phyloP scores from a whole-genome alignment of 2,797 vertebrate species.

The Tarsius wallacei region DNA sequence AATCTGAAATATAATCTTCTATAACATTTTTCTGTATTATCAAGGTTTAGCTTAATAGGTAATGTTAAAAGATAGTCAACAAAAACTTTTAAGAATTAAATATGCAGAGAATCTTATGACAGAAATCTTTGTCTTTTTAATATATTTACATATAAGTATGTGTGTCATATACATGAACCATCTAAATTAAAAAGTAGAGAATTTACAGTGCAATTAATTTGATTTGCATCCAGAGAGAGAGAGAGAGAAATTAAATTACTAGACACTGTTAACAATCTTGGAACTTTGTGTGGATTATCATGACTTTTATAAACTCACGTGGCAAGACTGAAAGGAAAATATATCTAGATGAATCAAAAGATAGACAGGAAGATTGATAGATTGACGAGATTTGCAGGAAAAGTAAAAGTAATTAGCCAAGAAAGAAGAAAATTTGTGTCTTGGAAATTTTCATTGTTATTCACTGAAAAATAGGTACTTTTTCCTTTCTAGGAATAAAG shows the following conservation, averaged over 20 bases:
- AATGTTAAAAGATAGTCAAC: background rate
- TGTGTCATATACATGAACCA: background rate
- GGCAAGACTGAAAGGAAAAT: background rate
- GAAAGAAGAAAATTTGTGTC: background rate
- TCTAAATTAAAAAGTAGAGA: background rate
- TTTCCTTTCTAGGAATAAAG: background rate
- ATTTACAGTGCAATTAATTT: background rate
- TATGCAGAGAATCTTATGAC: background rate
- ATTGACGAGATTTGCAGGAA: background rate
- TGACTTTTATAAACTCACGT: background rate
- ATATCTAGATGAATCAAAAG: background rate
- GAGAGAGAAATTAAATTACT: background rate
- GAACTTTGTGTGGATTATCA: background rate
- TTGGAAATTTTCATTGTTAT: background rate
- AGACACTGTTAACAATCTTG: background rate
- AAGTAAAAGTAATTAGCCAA: background rate
- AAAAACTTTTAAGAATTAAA: background rate
- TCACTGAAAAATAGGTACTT: background rate
- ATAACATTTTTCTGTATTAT: background rate
- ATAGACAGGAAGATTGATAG: background rate
- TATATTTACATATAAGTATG: background rate
- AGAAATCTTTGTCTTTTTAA: background rate
- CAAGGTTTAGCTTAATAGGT: background rate
- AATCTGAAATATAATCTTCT: background rate
- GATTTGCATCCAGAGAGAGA: background rate